Evolutionary conservation across 2,113 vertebrate species (phyloP).

Genomic region (Lethenteron reissneri): DNA sequence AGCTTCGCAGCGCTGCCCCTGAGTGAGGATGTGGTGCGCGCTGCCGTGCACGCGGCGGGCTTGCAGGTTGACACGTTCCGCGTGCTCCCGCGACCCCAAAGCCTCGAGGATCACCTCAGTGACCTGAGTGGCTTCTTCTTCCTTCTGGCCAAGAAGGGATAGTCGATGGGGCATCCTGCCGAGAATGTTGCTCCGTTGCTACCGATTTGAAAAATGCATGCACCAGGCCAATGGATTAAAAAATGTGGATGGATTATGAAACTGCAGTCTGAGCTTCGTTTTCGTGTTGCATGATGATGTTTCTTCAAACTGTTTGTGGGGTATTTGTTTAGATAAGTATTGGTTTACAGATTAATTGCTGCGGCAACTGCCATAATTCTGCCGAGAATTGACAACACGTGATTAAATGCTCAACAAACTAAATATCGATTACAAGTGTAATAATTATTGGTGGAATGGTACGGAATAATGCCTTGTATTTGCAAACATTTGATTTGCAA

Average conservation of each 20-base stretch:
- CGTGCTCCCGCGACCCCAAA: background rate
- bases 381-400: no score
- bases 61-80: background rate
- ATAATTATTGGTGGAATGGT: no score
- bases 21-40: background rate
- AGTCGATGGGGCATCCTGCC: background rate
- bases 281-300: background rate
- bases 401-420: no score
- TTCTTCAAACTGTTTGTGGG: no score
- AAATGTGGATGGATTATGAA: background rate
- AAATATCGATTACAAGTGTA: no score
- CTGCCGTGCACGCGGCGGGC: background rate
- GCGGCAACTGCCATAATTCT: no score
- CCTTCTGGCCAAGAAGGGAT: background rate
- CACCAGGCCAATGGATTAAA: background rate
- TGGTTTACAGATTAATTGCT: no score
- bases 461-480: no score
- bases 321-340: no score
- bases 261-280: constrained; percentile 1
- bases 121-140: background rate
- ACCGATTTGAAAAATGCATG: background rate
- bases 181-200: background rate
- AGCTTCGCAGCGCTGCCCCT: background rate
- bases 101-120: background rate
- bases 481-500: no score